Evolutionary conservation across 2,113 vertebrate genomes (phyloP), one percentile per base, ranked within the genome.

Genomic region (Uria aalge): DNA sequence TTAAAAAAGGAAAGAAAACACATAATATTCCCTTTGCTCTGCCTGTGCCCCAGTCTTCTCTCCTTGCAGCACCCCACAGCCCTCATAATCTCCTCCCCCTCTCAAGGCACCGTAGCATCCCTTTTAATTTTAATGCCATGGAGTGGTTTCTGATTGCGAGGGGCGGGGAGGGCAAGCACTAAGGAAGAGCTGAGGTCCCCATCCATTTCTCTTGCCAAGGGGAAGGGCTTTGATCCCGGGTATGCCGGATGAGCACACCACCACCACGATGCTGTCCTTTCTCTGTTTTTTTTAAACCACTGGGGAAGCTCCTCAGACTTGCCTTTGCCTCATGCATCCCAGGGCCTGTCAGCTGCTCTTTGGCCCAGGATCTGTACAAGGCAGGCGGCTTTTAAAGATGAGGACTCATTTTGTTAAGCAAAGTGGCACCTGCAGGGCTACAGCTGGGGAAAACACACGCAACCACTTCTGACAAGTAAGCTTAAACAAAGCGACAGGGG

Each of bases 361-460:
- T 87, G 55, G 60, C 45, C 72, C 8, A 1, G 29, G 38, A 77
- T 83, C 20, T 15, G 0, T 20, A 52, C 50, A 12, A 84, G 74
- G 50, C 81, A 94, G 45, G 64, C 3, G 1, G 64, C 60, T 66
- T 73, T 64, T 67, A 68, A 78, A 92, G 69, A 41, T 34, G 63
- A 78, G 77, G 57, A 85, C 64, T 91, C 52, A 8, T 62, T 91
- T 73, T 92, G 57, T 88, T 60, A 88, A 92, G 64, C 72, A 84
- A 80, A 92, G 64, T 53, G 77, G 87, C 95, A 96, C 62, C 81
- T 96, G 92, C 41, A 30, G 78, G 62, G 88, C 78, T 94, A 26
- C 84, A 94, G 62, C 85, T 92, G 85, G 79, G 43, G 45, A 93
- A 95, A 95, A 83, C 68, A 90, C 55, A 76, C 36, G 41, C 79